A percentile compares a stretch with the other conserved stretches of the same genome.
phyloP scores from a whole-genome alignment of 2,888 invertebrate species.

The Pycnomerus fuliginosus region DNA sequence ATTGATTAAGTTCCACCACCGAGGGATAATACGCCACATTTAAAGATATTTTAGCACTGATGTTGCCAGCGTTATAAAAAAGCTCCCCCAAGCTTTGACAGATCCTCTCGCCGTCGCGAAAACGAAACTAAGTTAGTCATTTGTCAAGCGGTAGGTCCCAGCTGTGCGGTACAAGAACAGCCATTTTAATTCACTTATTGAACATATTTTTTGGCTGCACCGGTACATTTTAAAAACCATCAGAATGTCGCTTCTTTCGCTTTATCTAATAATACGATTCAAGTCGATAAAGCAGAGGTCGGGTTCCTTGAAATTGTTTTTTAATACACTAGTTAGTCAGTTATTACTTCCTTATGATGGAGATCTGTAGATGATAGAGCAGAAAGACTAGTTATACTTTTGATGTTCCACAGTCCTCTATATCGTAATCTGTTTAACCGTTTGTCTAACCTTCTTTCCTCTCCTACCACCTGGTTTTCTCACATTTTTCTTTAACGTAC shows the following conservation, averaged over 20 bases:
- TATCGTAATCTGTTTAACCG: too few species aligned
- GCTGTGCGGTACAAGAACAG: slow-evolving; percentile 40
- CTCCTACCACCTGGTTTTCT: too few species aligned
- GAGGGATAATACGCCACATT: slow-evolving; percentile 4
- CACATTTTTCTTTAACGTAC: too few species aligned
- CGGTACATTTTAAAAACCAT: slow-evolving; percentile 54
- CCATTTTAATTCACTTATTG: slow-evolving; percentile 55
- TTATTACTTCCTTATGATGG: too few species aligned
- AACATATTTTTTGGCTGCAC: slow-evolving; percentile 52
- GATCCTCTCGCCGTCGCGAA: slow-evolving; percentile 43
- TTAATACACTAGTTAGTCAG: too few species aligned
- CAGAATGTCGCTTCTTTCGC: slow-evolving; percentile 39
- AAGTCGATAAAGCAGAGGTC: too few species aligned
- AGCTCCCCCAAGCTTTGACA: slow-evolving; percentile 39
- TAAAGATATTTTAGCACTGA: slow-evolving; percentile 18
- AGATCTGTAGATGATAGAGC: too few species aligned
- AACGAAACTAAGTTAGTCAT: slow-evolving; percentile 52
- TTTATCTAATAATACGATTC: slow-evolving; percentile 19
- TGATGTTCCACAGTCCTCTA: too few species aligned
- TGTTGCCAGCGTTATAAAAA: slow-evolving; percentile 25
- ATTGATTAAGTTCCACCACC: slow-evolving; percentile 8
- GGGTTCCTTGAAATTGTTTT: too few species aligned
- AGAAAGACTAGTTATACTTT: too few species aligned
- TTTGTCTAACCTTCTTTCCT: too few species aligned
- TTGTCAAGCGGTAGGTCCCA: slow-evolving; percentile 48